Base-by-base conservation (phyloP, 35 echinoderm and acorn worm species). In the Holothuria glaberrima region DNA sequence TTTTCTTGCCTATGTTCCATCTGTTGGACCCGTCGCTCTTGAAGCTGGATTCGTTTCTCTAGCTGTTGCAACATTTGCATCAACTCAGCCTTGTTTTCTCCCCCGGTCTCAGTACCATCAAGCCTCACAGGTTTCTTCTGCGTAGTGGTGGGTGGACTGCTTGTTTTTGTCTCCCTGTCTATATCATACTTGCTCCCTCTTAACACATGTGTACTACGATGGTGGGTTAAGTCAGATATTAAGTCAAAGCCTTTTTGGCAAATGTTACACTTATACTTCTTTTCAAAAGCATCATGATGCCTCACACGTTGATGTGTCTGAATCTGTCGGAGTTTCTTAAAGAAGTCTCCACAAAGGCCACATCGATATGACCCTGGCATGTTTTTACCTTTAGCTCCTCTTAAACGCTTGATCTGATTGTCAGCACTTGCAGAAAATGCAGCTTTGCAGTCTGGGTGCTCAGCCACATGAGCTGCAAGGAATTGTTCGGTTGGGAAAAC, bases 211-310 rank as follows among this genome's bases (percentile, higher is more conserved):
- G 88, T 92, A 36, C 93, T 94, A 41, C 95, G 92, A 62, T 97
- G 95, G 79, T 97, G 95, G 38, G 95, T 97, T 46, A 97, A 72
- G 84, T 97, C 95, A 1, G 95, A 97, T 26, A 97, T 97, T 6
- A 97, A 81, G 65, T 97, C 95, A 94, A 97, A 97, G 6, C 95
- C 95, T 57, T 97, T 97, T 35, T 93, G 90, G 70, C 95, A 97
- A 44, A 97, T 79, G 71, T 97, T 97, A 79, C 95, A 97, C 74
- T 97, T 97, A 90, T 97, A 97, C 87, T 97, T 97, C 92, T 97
- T 97, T 58, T 97, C 95, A 82, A 97, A 97, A 9, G 94, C 95
- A 36, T 97, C 95, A 61, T 97, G 95, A 70, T 97, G 95, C 20
- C 95, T 64, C 12, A 97, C 95, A 71, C 95, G 92, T 64, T 97